Base-by-base conservation (phyloP, 2,797 vertebrate genomes). In the Brachymystax lenok region DNA sequence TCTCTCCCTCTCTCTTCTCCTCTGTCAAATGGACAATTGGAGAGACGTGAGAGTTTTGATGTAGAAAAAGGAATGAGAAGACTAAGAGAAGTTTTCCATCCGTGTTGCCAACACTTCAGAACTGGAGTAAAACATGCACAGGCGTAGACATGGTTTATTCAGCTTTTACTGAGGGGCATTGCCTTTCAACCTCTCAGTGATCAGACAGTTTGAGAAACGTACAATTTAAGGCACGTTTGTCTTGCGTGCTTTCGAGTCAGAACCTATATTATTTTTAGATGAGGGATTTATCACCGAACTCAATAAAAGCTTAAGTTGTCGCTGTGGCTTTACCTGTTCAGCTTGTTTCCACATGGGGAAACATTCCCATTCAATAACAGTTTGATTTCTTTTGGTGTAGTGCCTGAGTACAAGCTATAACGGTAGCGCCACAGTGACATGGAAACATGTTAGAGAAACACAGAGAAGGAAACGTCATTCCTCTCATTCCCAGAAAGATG, bases 21-120 rank as follows among this genome's bases (percentile, higher is more conserved):
- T 73, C 75, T 83, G 74, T 87, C 81, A 87, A 90, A 92, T 78
- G 91, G 92, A 92, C 90, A 90, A 91, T 85, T 82, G 85, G 81
- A 80, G 81, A 74, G 83, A 80, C 78, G 13, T 88, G 87, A 84
- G 88, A 81, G 83, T 61, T 74, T 10, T 64, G 76, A 88, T 84
- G 87, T 73, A 79, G 80, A 63, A 85, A 86, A 59, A 5, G n/a
- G 28, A 30, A 27, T 12, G 27, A 63, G 69, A 68, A 40, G 71
- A 71, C 3, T 21, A 63, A 79, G 66, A 76, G 50, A 56, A 71
- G 24, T 24, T 24, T 24, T 24, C 66, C 80, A 79, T 87, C 76
- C 69, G 69, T 28, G 80, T 77, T 56, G 76, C 54, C 78, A 61
- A 78, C 50, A 56, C 68, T 28, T 56, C 33, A 52, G 80, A 87